phyloP scores from a whole-genome alignment of 2,797 vertebrate genomes.

The Crypturellus tataupa region DNA sequence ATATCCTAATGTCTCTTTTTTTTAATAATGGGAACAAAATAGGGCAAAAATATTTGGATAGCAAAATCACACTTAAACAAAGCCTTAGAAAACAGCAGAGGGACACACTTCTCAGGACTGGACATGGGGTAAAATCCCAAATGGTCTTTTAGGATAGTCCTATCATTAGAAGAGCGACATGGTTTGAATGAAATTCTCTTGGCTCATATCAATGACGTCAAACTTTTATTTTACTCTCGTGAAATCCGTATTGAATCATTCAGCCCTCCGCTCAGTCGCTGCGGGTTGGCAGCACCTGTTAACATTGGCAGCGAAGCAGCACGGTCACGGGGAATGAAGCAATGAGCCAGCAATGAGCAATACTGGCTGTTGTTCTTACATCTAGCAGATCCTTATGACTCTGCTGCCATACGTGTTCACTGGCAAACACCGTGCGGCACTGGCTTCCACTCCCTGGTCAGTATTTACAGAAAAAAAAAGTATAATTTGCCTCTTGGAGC shows the following conservation, averaged over 20 bases:
- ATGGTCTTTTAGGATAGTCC: neutral
- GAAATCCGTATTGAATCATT: neutral
- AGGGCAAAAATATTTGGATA: constrained; percentile 12
- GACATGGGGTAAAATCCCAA: neutral
- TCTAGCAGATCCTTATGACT: rapidly evolving
- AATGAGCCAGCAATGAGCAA: neutral
- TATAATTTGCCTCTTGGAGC: neutral
- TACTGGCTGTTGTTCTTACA: neutral
- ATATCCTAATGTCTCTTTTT: neutral
- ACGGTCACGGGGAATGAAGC: neutral
- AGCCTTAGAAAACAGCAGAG: neutral
- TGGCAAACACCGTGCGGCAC: neutral
- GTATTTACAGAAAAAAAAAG: neutral
- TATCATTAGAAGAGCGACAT: neutral
- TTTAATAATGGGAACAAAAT: neutral
- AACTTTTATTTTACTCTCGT: neutral
- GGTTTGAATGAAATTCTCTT: neutral
- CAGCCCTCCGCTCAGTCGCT: neutral
- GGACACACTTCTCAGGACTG: neutral
- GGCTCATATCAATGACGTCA: neutral
- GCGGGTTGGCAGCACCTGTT: neutral
- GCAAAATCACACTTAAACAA: constrained; percentile 7
- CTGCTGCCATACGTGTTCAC: neutral
- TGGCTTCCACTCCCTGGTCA: neutral
- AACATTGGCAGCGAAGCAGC: neutral